Evolutionary conservation across 2,888 invertebrate genomes (phyloP).

Genomic region (Agrochola litura): DNA sequence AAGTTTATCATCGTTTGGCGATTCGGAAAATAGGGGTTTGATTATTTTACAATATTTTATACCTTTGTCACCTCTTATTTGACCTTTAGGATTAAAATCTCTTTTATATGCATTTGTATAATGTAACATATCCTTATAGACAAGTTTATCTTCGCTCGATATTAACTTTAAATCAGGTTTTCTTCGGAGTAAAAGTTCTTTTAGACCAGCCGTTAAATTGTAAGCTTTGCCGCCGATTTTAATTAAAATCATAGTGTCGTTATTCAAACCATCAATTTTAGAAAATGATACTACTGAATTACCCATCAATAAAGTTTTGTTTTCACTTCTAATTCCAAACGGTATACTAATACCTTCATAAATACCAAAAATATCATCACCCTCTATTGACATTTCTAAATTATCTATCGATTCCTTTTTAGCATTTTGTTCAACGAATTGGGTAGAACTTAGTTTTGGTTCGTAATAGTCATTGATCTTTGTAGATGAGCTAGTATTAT

Average conservation of each 20-base stretch:
- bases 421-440: neutral
- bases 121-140: neutral
- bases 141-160: neutral
- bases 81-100: too few species aligned
- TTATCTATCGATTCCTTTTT: neutral
- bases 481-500: neutral
- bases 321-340: neutral
- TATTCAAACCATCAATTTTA: neutral
- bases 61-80: too few species aligned
- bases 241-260: too few species aligned
- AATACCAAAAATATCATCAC: neutral
- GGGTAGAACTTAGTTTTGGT: neutral
- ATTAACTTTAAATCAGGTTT: neutral
- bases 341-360: neutral
- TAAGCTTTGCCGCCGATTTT: too few species aligned
- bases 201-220: too few species aligned
- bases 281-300: neutral
- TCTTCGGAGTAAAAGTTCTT: too few species aligned
- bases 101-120: neutral
- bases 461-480: neutral
- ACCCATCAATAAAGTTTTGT: neutral
- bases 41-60: too few species aligned
- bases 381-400: conserved; percentile 7
- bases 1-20: too few species aligned
- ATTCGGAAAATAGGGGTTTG: too few species aligned